Base-by-base conservation (phyloP, 2,113 vertebrate species). In the Phylloscopus whistleri region DNA sequence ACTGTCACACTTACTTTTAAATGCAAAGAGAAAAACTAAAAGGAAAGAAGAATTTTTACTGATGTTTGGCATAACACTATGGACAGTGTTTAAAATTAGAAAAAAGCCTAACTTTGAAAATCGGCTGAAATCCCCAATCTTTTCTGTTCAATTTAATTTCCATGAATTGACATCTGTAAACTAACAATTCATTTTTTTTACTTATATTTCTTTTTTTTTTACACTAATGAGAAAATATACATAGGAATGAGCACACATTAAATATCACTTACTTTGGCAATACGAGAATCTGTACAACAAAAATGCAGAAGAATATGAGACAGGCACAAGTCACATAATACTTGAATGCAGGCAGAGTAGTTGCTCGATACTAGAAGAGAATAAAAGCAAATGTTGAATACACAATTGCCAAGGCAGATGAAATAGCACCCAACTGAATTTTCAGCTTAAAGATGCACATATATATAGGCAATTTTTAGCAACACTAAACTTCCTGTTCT, bases 241-340 rank as follows among this genome's bases (percentile, higher is more conserved):
- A 28, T 22, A 79, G 23, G 10, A 78, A 90, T 3, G 4, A 41
- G 18, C 59, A 67, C 5, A 66, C 3, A 1, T 49, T 76, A 78
- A 77, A 48, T 28, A 37, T 2, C 46, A 98, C 99, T 97, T 98
- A 99, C 99, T 99, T 99, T 76, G 99, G 99, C 93, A 99, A 83
- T 37, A 99, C 99, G 21, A 99, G 98, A 94, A 99, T 98, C 98
- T 99, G 99, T 79, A 99, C 99, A 23, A 99, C 96, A 77, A 99
- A 99, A 97, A 99, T 99, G 97, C 99, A 99, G 98, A 99, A 98
- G 96, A 99, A 99, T 95, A 99, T 99, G 93, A 99, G 98, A 86
- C 98, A 99, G 80, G 99, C 99, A 67, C 99, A 99, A 81, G 99
- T 99, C 96, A 99, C 98, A 6, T 99, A 99, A 95, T 99, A 99